Conservation (phyloP, 2,113 vertebrate genomes). For the Aramus guarauna region DNA sequence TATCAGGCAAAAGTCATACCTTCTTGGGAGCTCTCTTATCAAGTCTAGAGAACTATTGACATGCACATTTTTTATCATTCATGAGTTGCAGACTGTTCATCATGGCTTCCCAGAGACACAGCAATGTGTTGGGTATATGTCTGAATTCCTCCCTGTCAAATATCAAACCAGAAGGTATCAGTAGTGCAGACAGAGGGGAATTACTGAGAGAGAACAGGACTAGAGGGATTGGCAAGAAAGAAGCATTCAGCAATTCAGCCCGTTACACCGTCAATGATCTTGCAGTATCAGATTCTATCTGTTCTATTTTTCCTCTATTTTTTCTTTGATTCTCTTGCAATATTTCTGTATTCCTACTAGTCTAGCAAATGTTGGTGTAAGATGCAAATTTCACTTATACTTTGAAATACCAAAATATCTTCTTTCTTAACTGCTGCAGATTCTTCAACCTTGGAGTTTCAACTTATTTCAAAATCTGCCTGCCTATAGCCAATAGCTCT, state of each 20-base stretch:
- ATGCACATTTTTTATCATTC: background rate
- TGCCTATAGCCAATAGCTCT: background rate
- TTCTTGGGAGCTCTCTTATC: background rate
- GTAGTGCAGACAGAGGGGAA: background rate
- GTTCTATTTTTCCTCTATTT: background rate
- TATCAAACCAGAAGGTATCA: background rate
- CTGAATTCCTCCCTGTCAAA: background rate
- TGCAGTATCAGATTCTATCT: background rate
- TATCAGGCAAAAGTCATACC: background rate
- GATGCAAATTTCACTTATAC: background rate
- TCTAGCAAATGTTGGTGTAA: background rate
- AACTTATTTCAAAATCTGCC: background rate
- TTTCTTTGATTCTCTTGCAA: background rate
- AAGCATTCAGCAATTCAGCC: background rate
- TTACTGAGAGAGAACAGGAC: background rate
- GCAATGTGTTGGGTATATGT: background rate
- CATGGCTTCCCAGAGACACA: background rate
- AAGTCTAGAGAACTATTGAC: background rate
- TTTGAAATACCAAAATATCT: background rate
- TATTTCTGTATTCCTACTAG: background rate
- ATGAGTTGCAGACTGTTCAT: background rate
- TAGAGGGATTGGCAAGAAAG: background rate
- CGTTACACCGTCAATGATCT: background rate
- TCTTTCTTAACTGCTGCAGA: background rate
- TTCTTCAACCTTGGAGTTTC: background rate